Conservation (phyloP, 1,140 invertebrate genomes). For the Sipha flava region DNA sequence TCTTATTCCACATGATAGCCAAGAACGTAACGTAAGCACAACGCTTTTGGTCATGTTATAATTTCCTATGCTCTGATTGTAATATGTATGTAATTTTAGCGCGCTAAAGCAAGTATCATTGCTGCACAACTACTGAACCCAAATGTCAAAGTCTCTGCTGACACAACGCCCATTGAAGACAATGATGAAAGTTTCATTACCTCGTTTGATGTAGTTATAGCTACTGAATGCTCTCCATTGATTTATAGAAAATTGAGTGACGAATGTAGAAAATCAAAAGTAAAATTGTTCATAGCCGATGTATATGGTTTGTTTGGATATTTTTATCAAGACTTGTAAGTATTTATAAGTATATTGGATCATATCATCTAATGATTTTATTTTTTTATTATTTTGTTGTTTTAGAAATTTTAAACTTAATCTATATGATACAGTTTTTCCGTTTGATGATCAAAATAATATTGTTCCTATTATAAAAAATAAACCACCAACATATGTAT, state of each 20-base stretch:
- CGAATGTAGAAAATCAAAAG: constrained; percentile 65
- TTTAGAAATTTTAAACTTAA: not conserved
- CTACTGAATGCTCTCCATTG: constrained; percentile 61
- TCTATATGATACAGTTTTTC: not conserved
- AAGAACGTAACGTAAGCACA: constrained; percentile 58
- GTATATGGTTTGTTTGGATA: constrained; percentile 91
- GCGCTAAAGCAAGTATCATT: constrained; percentile 69
- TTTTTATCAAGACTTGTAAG: constrained; percentile 79
- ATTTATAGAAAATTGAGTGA: constrained; percentile 67
- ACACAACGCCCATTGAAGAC: constrained; percentile 55
- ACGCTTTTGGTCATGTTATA: not conserved
- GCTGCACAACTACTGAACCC: constrained; percentile 79
- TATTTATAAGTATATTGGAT: no score
- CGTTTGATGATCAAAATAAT: not conserved
- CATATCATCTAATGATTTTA: no score
- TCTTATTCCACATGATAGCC: constrained; percentile 54
- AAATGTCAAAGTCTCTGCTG: constrained; percentile 75
- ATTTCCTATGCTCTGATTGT: not conserved
- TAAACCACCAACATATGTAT: not conserved
- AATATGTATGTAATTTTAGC: constrained; percentile 48
- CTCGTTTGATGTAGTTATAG: constrained; percentile 76
- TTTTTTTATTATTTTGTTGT: not conserved
- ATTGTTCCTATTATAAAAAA: not conserved
- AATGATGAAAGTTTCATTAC: constrained; percentile 54
- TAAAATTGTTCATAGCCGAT: constrained; percentile 83